Conservation (phyloP, 2,797 vertebrate species). For the Thaleichthys pacificus region DNA sequence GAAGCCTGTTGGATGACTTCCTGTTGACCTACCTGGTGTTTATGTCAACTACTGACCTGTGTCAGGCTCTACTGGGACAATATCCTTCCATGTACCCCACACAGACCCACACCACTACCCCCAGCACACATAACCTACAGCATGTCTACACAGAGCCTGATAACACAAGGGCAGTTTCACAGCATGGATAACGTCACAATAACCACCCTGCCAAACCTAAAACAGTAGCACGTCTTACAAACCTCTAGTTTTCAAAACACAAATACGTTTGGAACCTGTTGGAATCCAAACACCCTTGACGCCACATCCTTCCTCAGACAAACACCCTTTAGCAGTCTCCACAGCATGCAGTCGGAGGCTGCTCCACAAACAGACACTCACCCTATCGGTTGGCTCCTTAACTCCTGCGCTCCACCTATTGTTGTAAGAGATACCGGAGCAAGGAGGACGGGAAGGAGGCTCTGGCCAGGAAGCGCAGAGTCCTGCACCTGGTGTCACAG, state of each 20-base stretch:
- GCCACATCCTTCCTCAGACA: neutral
- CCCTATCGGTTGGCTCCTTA: constrained; percentile 60
- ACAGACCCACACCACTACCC: neutral
- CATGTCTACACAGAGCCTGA: neutral
- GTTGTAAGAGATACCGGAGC: constrained; percentile 82
- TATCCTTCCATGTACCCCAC: constrained; percentile 82
- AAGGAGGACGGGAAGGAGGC: constrained; percentile 86
- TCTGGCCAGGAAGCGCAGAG: constrained; percentile 89
- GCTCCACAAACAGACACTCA: constrained; percentile 18
- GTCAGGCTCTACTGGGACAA: constrained; percentile 94
- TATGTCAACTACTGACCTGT: constrained; percentile 95
- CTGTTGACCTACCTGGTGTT: constrained; percentile 95
- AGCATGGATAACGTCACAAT: neutral
- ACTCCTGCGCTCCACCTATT: constrained; percentile 82
- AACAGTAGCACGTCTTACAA: neutral
- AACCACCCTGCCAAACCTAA: neutral
- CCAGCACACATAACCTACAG: constrained; percentile 1
- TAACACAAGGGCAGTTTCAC: neutral
- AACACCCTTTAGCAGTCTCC: neutral
- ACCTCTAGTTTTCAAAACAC: neutral
- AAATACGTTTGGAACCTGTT: neutral
- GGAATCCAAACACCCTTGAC: constrained; percentile 9
- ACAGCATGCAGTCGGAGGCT: neutral
- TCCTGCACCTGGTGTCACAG: constrained; percentile 90
- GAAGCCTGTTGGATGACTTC: constrained; percentile 93